These are phyloP conservation scores for Aplocera efformata DNA, from an alignment of 2,888 invertebrate species.

Conservation along the genomic window DNA sequence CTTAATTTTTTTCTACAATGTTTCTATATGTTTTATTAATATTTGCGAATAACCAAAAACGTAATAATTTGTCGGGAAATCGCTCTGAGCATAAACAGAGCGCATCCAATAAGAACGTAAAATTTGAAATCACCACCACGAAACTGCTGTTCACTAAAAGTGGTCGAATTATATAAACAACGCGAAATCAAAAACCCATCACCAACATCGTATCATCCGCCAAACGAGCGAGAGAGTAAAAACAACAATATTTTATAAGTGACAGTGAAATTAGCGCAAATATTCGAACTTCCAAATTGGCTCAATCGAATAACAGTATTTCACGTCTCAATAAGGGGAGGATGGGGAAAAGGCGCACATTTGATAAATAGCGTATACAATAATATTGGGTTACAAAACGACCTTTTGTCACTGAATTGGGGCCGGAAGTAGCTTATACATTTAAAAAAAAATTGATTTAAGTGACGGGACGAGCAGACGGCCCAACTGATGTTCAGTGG, in stretches of 20 bases:
- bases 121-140: no score
- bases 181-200: background rate
- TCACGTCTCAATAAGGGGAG: constrained; percentile 36
- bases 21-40: no score
- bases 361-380: constrained; percentile 57
- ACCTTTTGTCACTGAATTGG: constrained; percentile 54
- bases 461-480: no score
- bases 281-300: constrained; percentile 23
- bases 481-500: no score
- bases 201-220: background rate
- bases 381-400: constrained; percentile 59
- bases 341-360: constrained; percentile 40
- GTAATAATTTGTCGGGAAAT: no score
- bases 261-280: constrained; percentile 12
- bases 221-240: background rate
- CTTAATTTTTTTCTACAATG: no score
- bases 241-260: constrained; percentile 15
- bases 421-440: constrained; percentile 37
- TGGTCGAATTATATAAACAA: no score
- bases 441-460: no score
- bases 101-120: no score
- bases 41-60: no score
- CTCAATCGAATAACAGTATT: constrained; percentile 30
- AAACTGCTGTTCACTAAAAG: no score
- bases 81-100: no score